A percentile compares a stretch with the other conserved stretches of the same genome.
Conservation (phyloP, 2,888 invertebrate genomes). For the Thymelicus sylvestris region DNA sequence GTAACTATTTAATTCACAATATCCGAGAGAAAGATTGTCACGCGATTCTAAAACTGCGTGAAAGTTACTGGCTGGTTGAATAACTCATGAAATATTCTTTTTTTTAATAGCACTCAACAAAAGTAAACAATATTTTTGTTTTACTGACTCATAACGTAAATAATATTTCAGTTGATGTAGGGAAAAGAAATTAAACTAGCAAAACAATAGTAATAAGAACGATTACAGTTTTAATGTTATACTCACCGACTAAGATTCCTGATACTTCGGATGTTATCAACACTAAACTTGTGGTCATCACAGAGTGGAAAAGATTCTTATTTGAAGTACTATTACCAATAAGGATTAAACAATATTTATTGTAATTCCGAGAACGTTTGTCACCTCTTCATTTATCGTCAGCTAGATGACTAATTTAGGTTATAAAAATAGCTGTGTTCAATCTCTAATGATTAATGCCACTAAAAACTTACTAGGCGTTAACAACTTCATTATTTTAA, state of each 20-base stretch:
- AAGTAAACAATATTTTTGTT: neutral
- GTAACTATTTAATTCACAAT: slow-evolving; percentile 30
- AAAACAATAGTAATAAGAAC: neutral
- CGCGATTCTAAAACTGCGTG: slow-evolving; percentile 22
- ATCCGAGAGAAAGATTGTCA: slow-evolving; percentile 22
- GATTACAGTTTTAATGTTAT: slow-evolving; percentile 20
- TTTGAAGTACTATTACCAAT: slow-evolving; percentile 38
- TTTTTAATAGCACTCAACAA: neutral
- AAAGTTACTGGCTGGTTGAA: slow-evolving; percentile 17
- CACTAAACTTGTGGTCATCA: slow-evolving; percentile 41
- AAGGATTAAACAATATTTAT: slow-evolving; percentile 40
- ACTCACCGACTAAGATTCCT: slow-evolving; percentile 46
- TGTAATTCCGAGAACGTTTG: slow-evolving; percentile 60
- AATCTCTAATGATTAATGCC: slow-evolving; percentile 27
- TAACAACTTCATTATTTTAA: slow-evolving; percentile 26
- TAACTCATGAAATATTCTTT: slow-evolving; percentile 4
- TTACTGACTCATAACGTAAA: neutral
- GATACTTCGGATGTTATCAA: slow-evolving; percentile 37
- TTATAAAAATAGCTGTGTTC: slow-evolving; percentile 69
- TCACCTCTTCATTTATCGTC: slow-evolving; percentile 63
- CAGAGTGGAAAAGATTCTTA: slow-evolving; percentile 40
- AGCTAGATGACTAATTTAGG: slow-evolving; percentile 66
- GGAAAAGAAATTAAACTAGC: neutral
- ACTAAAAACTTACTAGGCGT: slow-evolving; percentile 26
- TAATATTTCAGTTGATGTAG: neutral